Evolutionary conservation across 2,888 invertebrate genomes (phyloP).

Genomic region (Lordiphosa fenestrarum): DNA sequence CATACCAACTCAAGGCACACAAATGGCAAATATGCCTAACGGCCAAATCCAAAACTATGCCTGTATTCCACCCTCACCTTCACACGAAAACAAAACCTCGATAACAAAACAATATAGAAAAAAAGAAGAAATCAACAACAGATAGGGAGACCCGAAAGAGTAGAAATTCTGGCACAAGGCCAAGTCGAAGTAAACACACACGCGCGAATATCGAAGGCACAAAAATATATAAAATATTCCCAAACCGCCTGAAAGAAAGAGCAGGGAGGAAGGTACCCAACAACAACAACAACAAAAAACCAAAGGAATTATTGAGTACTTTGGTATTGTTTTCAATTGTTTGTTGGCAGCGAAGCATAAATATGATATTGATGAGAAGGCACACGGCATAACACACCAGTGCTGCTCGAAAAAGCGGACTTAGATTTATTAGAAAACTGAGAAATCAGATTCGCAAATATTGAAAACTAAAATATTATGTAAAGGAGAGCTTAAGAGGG

Average conservation of each 20-base stretch:
- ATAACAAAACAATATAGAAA: constrained; percentile 21
- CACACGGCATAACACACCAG: constrained; percentile 12
- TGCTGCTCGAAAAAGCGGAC: too few species aligned
- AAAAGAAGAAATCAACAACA: constrained; percentile 18
- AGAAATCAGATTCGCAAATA: too few species aligned
- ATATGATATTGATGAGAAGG: constrained; percentile 66
- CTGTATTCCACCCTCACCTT: constrained; percentile 4
- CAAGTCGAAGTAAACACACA: constrained; percentile 43
- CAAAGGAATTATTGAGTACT: constrained; percentile 70
- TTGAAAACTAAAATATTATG: too few species aligned
- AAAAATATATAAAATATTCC: constrained; percentile 42
- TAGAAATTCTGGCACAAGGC: constrained; percentile 60
- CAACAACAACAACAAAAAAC: constrained; percentile 35
- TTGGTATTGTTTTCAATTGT: constrained; percentile 74
- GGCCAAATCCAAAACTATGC: constrained; percentile 54
- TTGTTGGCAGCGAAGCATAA: constrained; percentile 74
- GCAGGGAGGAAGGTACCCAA: too few species aligned
- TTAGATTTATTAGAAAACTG: too few species aligned
- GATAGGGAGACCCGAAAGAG: constrained; percentile 35
- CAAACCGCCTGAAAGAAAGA: too few species aligned
- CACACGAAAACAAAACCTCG: constrained; percentile 43
- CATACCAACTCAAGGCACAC: constrained; percentile 19
- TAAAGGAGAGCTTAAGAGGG: too few species aligned
- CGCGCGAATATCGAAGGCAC: constrained; percentile 40
- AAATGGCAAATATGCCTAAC: constrained; percentile 61